Evolutionary conservation across 2,888 invertebrate genomes (phyloP).

Genomic region (Acanthosepion pharaonis): DNA sequence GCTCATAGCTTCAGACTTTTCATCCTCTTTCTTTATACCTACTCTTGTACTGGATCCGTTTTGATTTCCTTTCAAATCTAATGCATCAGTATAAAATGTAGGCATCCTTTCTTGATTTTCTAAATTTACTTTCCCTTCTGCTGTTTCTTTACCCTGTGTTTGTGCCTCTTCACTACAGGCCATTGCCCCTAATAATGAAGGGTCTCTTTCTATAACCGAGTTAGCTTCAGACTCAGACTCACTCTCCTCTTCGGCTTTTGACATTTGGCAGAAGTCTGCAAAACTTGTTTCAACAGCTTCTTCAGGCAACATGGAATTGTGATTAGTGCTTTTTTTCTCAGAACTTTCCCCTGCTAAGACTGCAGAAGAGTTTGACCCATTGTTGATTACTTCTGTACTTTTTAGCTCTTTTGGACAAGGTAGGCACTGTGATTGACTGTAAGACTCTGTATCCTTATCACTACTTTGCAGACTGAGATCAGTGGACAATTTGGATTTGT

Average conservation of each 20-base stretch:
- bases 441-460: constrained; percentile 39
- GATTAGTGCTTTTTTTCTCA: neutral
- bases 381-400: neutral
- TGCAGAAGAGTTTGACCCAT: neutral
- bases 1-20: neutral
- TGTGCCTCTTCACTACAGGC: neutral
- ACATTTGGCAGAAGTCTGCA: neutral
- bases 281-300: neutral
- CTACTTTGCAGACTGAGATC: neutral
- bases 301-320: neutral
- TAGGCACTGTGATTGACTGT: constrained; percentile 38
- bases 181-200: neutral
- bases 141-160: neutral
- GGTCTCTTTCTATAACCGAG: constrained; percentile 38
- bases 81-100: constrained; percentile 45
- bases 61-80: constrained; percentile 40
- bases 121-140: neutral
- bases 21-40: neutral
- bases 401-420: neutral
- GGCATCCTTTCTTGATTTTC: constrained; percentile 44
- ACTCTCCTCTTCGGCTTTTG: constrained; percentile 35
- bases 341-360: neutral
- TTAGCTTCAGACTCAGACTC: constrained; percentile 37
- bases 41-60: constrained; percentile 39
- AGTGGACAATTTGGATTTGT: neutral